Base-by-base conservation (phyloP, 2,888 invertebrate species). In the Heliothis peltigera region DNA sequence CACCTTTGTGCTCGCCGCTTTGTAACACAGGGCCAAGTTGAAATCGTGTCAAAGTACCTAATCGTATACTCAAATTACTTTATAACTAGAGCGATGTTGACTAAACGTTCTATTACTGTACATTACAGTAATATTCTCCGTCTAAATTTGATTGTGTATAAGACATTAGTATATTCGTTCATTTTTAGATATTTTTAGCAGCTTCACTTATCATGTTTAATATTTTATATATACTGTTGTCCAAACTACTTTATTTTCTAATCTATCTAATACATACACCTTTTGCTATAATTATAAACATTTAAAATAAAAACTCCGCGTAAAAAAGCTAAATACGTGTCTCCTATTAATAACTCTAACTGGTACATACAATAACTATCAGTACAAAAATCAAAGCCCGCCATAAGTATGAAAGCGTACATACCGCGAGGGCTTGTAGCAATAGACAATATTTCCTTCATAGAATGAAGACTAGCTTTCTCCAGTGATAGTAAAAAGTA, bases 371-470 rank as follows among this genome's bases (percentile, higher is more conserved):
- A n/a, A n/a, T n/a, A n/a, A n/a, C 1, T 28, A 28, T 28, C 61
- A 51, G 21, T n/a, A n/a, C n/a, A n/a, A 66, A 74, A 73, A 53
- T 62, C 54, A 52, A 25, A 42, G 21, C 58, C 52, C 52, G 7
- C 15, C 43, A 25, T 57, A 52, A 58, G 57, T 57, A 44, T 58
- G 51, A 21, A 12, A 42, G 54, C 44, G 55, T 47, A 22, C 44
- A 54, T 76, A 76, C 64, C 64, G 59, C 56, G 70, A 59, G 59
- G 67, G 64, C 70, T 62, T 54, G 64, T 64, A 70, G 66, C 58
- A 70, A 80, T 80, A 78, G 80, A 78, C 75, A 70, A 80, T 77
- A 80, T 77, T 68, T 65, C 68, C 65, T 78, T 46, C 75, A 60
- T 63, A 62, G 78, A 76, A 62, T n/a, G n/a, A n/a, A n/a, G n/a